Conservation (phyloP, 2,797 vertebrate species). For the Salmo trutta region DNA sequence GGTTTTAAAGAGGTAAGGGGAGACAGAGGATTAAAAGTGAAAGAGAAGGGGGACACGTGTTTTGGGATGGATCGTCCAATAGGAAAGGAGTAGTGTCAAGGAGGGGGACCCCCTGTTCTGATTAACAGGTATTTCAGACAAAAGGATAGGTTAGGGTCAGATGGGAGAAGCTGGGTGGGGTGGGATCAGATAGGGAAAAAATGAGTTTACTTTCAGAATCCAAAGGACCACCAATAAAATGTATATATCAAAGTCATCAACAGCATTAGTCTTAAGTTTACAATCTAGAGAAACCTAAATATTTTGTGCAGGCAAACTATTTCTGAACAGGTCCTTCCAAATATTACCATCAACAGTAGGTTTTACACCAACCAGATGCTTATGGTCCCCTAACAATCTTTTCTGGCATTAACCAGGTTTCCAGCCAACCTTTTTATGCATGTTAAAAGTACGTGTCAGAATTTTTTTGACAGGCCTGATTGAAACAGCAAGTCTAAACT, state of each 20-base stretch:
- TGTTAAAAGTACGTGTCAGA: too few relatives aligned
- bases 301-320: too few relatives aligned
- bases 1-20: not conserved
- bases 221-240: not conserved
- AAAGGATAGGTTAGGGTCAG: constrained; percentile 18
- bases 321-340: too few relatives aligned
- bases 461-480: too few relatives aligned
- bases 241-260: not conserved
- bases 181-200: constrained; percentile 1
- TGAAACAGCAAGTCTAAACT: too few relatives aligned
- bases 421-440: too few relatives aligned
- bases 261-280: too few relatives aligned
- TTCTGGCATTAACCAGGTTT: too few relatives aligned
- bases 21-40: constrained; percentile 7
- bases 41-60: constrained; percentile 8
- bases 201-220: not conserved
- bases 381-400: too few relatives aligned
- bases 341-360: too few relatives aligned
- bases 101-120: constrained; percentile 33
- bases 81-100: constrained; percentile 7
- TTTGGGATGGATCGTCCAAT: constrained; percentile 7
- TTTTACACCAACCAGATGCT: too few relatives aligned
- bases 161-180: not conserved
- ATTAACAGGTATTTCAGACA: constrained; percentile 33
- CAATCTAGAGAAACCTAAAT: too few relatives aligned